Evolutionary conservation across 2,113 vertebrate genomes (phyloP).

Genomic region (Lasiurus borealis): DNA sequence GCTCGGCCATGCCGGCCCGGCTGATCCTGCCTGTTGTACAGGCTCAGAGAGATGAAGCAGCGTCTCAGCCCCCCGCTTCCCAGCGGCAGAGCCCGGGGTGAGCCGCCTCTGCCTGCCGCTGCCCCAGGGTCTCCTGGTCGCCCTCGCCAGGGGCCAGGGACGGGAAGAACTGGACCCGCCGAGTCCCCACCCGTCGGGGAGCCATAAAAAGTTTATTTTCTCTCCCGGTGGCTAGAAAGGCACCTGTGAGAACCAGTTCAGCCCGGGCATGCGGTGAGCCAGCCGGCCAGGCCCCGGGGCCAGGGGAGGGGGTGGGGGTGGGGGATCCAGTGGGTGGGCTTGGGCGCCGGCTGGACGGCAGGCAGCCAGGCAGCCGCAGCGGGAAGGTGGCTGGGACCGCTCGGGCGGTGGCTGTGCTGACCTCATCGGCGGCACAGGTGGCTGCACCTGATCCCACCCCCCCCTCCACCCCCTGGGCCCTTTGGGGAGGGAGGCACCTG

Average conservation of each 20-base stretch:
- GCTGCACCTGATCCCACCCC: not conserved
- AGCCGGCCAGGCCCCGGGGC: not conserved
- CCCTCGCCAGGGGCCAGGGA: fast-evolving
- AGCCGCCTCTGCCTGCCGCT: not conserved
- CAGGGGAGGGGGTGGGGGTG: not conserved
- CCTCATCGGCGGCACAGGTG: not conserved
- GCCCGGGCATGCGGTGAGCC: not conserved
- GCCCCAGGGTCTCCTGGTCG: not conserved
- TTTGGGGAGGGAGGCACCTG: not conserved
- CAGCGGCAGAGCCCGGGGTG: not conserved
- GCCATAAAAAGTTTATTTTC: not conserved
- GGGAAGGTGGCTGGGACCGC: slow-evolving; percentile 14
- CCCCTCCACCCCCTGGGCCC: not conserved
- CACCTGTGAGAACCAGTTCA: not conserved
- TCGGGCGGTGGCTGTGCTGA: not conserved
- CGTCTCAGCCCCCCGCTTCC: not conserved
- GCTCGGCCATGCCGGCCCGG: too few relatives aligned
- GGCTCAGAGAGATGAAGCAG: not conserved
- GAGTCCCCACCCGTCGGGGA: not conserved
- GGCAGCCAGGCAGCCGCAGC: slow-evolving; percentile 38
- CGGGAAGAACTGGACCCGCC: not conserved
- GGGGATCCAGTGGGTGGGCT: too few relatives aligned
- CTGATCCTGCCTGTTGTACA: not conserved
- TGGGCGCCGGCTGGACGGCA: not conserved
- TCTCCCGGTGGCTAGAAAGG: not conserved